Percentiles rank a stretch among this genome's conserved stretches.
Conservation (phyloP, 2,888 invertebrate species). For the Perithous albicinctus region DNA sequence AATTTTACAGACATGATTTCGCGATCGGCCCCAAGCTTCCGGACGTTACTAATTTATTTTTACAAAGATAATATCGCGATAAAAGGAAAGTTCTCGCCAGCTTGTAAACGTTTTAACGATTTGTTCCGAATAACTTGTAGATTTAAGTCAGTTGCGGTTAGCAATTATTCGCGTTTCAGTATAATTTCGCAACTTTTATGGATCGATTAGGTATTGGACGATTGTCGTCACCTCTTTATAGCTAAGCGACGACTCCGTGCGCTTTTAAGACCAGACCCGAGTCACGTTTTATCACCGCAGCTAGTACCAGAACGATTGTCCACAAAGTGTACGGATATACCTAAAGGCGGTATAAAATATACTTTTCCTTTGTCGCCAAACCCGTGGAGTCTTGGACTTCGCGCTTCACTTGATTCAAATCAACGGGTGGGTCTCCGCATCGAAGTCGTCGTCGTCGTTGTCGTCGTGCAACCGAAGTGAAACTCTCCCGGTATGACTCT, state of each 20-base stretch:
- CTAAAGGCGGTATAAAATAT: neutral
- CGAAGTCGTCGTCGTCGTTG: slow-evolving; percentile 22
- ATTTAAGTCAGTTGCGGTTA: neutral
- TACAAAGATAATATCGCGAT: neutral
- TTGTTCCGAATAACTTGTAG: slow-evolving; percentile 40
- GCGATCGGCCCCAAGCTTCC: neutral
- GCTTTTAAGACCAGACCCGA: neutral
- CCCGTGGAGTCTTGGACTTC: slow-evolving; percentile 70
- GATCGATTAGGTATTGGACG: slow-evolving; percentile 35
- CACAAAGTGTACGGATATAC: neutral
- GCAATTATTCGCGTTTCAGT: neutral
- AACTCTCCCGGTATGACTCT: slow-evolving; percentile 66
- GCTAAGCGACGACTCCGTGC: neutral
- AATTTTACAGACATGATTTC: slow-evolving; percentile 1
- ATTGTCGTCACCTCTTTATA: slow-evolving; percentile 4
- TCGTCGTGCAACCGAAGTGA: slow-evolving; percentile 69
- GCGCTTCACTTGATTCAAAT: slow-evolving; percentile 83
- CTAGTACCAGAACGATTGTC: slow-evolving; percentile 27
- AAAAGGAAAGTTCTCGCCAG: slow-evolving; percentile 23
- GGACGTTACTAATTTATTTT: slow-evolving; percentile 15
- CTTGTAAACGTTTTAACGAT: slow-evolving; percentile 29
- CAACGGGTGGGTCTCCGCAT: slow-evolving; percentile 71
- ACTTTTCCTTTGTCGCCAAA: slow-evolving; percentile 23
- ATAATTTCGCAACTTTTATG: slow-evolving; percentile 41
- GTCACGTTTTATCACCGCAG: slow-evolving; percentile 40